Evolutionary conservation across 2,888 invertebrate species (phyloP).

Genomic region (Dastarcus helophoroides): DNA sequence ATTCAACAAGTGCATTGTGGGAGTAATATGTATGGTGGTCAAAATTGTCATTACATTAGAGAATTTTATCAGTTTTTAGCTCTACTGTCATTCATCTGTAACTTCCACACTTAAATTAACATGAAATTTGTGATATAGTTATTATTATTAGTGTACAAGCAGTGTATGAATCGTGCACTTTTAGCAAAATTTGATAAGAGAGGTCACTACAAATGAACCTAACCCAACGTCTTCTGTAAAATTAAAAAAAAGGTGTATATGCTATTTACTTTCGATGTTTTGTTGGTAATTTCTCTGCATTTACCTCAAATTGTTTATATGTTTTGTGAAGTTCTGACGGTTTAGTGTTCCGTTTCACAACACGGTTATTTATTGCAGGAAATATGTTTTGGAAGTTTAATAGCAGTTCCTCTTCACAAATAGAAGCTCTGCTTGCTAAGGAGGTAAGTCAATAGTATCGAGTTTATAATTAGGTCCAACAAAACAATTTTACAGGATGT

Average conservation of each 20-base stretch:
- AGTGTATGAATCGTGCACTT: constrained; percentile 22
- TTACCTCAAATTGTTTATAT: constrained; percentile 7
- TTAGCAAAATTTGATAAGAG: constrained; percentile 26
- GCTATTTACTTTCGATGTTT: too few species aligned
- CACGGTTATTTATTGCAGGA: constrained; percentile 18
- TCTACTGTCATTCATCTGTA: constrained; percentile 20
- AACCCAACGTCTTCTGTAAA: constrained; percentile 31
- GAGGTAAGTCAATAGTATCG: constrained; percentile 48
- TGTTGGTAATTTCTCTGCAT: constrained; percentile 4
- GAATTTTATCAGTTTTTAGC: constrained; percentile 20
- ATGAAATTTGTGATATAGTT: constrained; percentile 32
- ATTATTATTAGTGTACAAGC: constrained; percentile 24
- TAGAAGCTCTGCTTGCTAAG: constrained; percentile 65
- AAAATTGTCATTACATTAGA: constrained; percentile 26
- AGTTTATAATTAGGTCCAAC: constrained; percentile 16
- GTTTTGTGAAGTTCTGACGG: constrained; percentile 5
- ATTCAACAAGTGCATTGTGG: constrained; percentile 37
- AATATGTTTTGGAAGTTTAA: constrained; percentile 78
- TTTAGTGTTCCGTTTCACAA: constrained; percentile 4
- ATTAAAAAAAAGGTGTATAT: constrained; percentile 17
- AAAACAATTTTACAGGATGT: constrained; percentile 62
- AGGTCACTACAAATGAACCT: constrained; percentile 37
- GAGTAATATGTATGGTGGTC: constrained; percentile 33
- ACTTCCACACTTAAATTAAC: constrained; percentile 23
- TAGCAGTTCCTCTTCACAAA: constrained; percentile 57